A percentile compares a stretch with the other conserved stretches of the same genome.
These are phyloP conservation scores for Ambastaia sidthimunki DNA, from an alignment of 2,797 vertebrate species.

Conservation along the genomic window DNA sequence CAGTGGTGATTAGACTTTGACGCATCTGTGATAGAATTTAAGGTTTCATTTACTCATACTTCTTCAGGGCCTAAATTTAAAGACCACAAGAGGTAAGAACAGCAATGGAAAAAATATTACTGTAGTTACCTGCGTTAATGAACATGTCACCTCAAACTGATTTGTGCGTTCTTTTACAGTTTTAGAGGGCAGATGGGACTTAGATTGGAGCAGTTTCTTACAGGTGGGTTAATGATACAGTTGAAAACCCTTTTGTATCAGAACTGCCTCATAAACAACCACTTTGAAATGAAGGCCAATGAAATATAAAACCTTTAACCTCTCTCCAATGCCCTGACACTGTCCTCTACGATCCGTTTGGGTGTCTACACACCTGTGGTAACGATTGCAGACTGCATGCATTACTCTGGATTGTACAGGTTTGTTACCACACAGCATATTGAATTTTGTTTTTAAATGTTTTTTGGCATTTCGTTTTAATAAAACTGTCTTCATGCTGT, in stretches of 20 bases:
- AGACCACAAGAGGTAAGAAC: constrained; percentile 4
- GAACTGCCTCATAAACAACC: background rate
- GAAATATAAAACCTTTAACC: too few relatives aligned
- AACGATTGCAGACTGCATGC: background rate
- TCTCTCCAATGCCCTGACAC: too few relatives aligned
- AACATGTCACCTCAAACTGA: constrained; percentile 38
- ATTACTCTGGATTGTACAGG: background rate
- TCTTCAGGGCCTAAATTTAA: constrained; percentile 19
- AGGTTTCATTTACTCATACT: constrained; percentile 21
- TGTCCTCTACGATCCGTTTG: background rate
- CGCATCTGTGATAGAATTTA: background rate
- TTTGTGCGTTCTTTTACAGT: constrained; percentile 6
- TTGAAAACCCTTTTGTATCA: background rate
- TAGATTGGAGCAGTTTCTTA: background rate
- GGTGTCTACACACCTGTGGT: too few relatives aligned
- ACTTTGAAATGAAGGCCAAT: background rate
- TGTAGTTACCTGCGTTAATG: constrained; percentile 39
- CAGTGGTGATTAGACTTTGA: background rate
- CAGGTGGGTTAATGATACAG: background rate
- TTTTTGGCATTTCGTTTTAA: background rate
- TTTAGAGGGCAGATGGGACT: constrained; percentile 31
- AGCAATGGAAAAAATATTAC: constrained; percentile 28
- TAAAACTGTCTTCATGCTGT: background rate
- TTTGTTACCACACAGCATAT: background rate
- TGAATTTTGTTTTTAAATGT: background rate